Evolutionary conservation across 2,113 vertebrate species (phyloP).

Genomic region (Mus pahari): DNA sequence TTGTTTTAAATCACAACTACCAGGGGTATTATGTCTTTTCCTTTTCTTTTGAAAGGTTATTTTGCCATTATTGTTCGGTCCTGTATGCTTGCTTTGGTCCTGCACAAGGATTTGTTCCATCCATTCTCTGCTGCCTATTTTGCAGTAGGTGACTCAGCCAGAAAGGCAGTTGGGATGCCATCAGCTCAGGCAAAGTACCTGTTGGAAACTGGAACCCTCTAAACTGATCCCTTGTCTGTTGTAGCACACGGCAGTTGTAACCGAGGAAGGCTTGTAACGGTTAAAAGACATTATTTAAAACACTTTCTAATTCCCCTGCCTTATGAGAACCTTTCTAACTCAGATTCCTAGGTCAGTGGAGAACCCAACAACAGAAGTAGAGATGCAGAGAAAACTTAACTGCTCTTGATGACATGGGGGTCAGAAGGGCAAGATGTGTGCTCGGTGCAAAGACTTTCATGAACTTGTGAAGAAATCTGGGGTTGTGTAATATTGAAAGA

Average conservation of each 20-base stretch:
- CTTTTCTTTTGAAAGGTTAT: slow-evolving; percentile 30
- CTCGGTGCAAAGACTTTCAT: not conserved
- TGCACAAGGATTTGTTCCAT: not conserved
- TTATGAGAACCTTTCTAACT: not conserved
- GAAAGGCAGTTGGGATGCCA: not conserved
- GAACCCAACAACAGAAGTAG: not conserved
- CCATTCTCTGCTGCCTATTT: not conserved
- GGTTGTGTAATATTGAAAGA: not conserved
- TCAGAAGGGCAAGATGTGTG: not conserved
- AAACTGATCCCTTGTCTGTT: not conserved
- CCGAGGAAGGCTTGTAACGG: not conserved
- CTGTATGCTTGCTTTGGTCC: not conserved
- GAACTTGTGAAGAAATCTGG: not conserved
- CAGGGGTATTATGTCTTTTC: not conserved
- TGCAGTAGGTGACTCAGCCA: not conserved
- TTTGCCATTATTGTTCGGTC: not conserved
- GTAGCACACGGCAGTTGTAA: slow-evolving; percentile 1
- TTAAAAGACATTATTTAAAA: slow-evolving; percentile 20
- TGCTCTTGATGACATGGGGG: too few relatives aligned
- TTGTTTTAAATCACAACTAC: slow-evolving; percentile 7
- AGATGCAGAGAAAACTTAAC: not conserved
- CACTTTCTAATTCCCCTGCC: not conserved
- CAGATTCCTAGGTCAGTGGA: not conserved
- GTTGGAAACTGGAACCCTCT: not conserved
- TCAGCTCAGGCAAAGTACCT: not conserved